These are phyloP conservation scores for Hemiscyllium ocellatum DNA, from an alignment of 2,113 vertebrate genomes.

Conservation along the genomic window DNA sequence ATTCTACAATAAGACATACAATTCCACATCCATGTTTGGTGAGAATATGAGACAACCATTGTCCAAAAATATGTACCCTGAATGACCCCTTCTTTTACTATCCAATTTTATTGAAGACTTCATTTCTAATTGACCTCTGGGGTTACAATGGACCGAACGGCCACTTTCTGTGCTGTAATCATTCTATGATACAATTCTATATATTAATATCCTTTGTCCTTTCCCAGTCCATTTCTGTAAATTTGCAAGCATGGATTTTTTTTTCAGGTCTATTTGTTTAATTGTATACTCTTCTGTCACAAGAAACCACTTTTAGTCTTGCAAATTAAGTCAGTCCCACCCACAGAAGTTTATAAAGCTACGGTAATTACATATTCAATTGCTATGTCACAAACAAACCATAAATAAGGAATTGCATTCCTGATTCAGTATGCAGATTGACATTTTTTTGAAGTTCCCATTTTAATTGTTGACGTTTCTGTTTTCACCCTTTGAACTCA, in stretches of 20 bases:
- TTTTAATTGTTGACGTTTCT: background rate
- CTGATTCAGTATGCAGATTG: background rate
- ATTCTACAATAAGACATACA: background rate
- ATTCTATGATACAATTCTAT: background rate
- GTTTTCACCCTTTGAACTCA: background rate
- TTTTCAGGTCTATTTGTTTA: background rate
- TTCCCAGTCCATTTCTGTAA: background rate
- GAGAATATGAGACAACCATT: background rate
- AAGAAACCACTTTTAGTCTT: background rate
- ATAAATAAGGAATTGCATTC: background rate
- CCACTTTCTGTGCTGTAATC: background rate
- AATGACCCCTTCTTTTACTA: background rate
- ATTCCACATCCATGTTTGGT: background rate
- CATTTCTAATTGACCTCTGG: no score
- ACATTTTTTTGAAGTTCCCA: background rate
- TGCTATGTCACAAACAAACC: background rate
- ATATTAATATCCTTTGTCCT: background rate
- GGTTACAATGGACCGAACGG: background rate
- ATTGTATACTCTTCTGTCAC: background rate
- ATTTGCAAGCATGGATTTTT: background rate
- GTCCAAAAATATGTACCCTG: background rate
- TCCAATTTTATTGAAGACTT: background rate
- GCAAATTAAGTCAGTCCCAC: background rate
- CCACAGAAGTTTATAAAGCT: background rate
- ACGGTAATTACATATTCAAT: background rate